Evolutionary conservation across 2,113 vertebrate genomes (phyloP).

Genomic region (Pleuronectes platessa): DNA sequence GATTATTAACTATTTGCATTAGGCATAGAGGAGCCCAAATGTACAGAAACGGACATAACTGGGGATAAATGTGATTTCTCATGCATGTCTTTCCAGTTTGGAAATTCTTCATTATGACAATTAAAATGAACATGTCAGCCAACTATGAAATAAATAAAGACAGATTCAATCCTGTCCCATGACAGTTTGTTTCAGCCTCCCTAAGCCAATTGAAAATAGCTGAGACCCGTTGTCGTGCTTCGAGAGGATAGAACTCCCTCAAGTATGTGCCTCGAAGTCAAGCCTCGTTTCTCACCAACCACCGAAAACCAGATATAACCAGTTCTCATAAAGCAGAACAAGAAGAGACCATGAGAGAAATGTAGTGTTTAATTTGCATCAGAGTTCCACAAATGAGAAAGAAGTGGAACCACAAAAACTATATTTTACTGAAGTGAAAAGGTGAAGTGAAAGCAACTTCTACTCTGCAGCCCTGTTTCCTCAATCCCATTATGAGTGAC

Average conservation of each 20-base stretch:
- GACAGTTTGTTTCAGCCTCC: not conserved
- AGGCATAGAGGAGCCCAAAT: not conserved
- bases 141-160: too few species aligned
- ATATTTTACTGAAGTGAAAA: constrained; percentile 22
- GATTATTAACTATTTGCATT: not conserved
- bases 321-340: not conserved
- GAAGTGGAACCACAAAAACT: not conserved
- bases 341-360: too few species aligned
- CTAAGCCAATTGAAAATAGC: not conserved
- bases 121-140: not conserved
- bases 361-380: too few species aligned
- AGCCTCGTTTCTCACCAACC: not conserved
- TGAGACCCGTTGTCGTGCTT: not conserved
- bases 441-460: constrained; percentile 16
- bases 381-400: not conserved
- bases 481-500: too few species aligned
- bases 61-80: too few species aligned
- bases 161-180: not conserved
- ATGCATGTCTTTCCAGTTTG: too few species aligned
- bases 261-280: not conserved
- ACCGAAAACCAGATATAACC: not conserved
- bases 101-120: too few species aligned
- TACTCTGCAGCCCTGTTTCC: too few species aligned
- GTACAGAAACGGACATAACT: too few species aligned
- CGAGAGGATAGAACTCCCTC: not conserved